phyloP scores from a whole-genome alignment of 2,888 invertebrate genomes.

The Yponomeuta cagnagella region DNA sequence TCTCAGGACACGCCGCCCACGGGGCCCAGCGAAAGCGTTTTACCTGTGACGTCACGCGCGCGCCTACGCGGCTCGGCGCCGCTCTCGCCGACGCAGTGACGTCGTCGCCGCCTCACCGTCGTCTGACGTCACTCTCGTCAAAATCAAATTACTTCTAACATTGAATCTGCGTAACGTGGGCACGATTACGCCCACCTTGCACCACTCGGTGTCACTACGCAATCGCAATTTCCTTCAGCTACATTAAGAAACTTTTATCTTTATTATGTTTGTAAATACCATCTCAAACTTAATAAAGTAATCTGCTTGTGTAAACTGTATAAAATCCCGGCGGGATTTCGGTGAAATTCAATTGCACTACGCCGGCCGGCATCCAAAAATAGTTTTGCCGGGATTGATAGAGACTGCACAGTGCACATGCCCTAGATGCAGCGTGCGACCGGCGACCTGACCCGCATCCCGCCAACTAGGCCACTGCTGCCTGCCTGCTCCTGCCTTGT shows the following conservation, averaged over 20 bases:
- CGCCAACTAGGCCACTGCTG: conserved; percentile 53
- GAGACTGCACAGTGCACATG: conserved; percentile 40
- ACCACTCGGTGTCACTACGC: conserved; percentile 40
- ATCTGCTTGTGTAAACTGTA: not conserved
- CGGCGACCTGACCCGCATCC: conserved; percentile 30
- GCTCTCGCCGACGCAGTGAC: conserved; percentile 54
- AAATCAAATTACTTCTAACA: conserved; percentile 25
- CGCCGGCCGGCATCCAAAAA: conserved; percentile 4
- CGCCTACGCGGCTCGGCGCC: conserved; percentile 19
- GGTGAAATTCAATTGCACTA: not conserved
- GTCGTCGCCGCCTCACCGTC: conserved; percentile 43
- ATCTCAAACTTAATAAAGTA: not conserved
- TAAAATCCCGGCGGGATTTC: not conserved
- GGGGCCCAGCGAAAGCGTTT: conserved; percentile 7
- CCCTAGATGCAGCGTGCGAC: conserved; percentile 42
- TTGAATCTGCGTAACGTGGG: conserved; percentile 19
- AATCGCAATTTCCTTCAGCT: conserved; percentile 44
- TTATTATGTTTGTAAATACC: not conserved
- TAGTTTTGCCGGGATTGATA: conserved; percentile 7
- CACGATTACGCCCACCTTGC: conserved; percentile 33
- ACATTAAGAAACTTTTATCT: not conserved
- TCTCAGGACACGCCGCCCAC: conserved; percentile 35
- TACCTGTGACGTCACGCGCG: conserved; percentile 55
- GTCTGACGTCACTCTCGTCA: conserved; percentile 47
- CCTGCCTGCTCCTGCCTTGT: conserved; percentile 42